These are phyloP conservation scores for Phyllotis vaccarum DNA, from an alignment of 2,797 vertebrate species.

Conservation along the genomic window DNA sequence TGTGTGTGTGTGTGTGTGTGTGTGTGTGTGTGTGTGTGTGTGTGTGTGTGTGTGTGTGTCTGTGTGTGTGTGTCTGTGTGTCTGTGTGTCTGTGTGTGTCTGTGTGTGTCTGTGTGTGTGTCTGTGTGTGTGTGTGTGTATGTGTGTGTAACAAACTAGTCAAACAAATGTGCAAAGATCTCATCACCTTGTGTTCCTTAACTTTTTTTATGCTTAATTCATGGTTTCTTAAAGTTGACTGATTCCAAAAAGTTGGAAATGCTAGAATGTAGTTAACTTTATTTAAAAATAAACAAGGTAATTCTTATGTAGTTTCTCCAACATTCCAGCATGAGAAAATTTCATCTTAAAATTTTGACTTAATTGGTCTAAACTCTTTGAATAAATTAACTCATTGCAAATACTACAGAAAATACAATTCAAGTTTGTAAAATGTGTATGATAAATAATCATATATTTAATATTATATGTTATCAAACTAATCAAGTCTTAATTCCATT, in stretches of 20 bases:
- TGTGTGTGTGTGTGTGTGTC: neutral
- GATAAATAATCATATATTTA: neutral
- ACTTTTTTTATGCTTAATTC: neutral
- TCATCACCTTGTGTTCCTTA: neutral
- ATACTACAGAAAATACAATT: neutral
- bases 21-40: neutral
- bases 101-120: neutral
- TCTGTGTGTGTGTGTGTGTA: neutral
- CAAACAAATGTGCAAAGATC: neutral
- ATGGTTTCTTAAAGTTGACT: neutral
- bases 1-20: neutral
- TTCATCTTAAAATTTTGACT: neutral
- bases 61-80: neutral
- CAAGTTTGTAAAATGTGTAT: neutral
- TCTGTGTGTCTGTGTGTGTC: neutral
- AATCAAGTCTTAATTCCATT: neutral
- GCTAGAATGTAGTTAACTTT: neutral
- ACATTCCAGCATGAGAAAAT: neutral
- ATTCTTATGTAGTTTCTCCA: neutral
- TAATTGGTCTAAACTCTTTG: neutral
- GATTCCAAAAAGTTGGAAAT: neutral
- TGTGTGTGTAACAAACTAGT: neutral
- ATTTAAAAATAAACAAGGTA: neutral
- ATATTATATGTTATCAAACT: conserved; percentile 16
- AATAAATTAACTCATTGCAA: neutral